Conservation (phyloP, 2,797 vertebrate genomes). For the Oceanodroma leucorhoa region DNA sequence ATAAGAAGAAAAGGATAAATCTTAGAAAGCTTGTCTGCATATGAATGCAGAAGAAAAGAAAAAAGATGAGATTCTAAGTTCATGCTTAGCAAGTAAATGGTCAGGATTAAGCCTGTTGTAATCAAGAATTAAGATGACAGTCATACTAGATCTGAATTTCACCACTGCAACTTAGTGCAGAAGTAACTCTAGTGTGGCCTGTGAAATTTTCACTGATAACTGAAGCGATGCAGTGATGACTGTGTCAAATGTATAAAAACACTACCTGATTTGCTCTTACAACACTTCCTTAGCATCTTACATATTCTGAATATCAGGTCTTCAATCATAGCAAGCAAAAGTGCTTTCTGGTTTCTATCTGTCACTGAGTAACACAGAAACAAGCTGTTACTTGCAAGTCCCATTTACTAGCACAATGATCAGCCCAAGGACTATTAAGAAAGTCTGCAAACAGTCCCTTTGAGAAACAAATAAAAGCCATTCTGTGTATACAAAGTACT, state of each 20-base stretch:
- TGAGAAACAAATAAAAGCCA: slow-evolving; percentile 22
- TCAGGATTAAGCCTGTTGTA: background rate
- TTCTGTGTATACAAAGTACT: background rate
- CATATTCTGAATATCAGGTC: background rate
- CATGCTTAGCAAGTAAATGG: background rate
- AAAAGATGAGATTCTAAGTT: background rate
- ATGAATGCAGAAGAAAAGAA: background rate
- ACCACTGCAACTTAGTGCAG: background rate
- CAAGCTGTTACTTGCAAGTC: background rate
- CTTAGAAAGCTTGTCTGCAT: background rate
- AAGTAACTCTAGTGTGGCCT: background rate
- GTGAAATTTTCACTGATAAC: background rate
- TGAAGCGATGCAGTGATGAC: background rate
- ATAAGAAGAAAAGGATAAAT: background rate
- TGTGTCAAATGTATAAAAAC: background rate
- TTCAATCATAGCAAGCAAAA: background rate
- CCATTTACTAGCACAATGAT: background rate
- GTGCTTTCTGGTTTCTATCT: background rate
- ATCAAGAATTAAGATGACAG: background rate
- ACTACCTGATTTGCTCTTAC: background rate
- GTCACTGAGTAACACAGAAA: background rate
- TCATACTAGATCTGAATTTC: background rate
- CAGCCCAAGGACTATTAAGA: background rate
- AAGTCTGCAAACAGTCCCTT: background rate
- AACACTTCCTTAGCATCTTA: background rate